Evolutionary conservation across 2,888 invertebrate species (phyloP), one percentile per base, ranked within the genome.

Genomic region (Incurvaria masculella): DNA sequence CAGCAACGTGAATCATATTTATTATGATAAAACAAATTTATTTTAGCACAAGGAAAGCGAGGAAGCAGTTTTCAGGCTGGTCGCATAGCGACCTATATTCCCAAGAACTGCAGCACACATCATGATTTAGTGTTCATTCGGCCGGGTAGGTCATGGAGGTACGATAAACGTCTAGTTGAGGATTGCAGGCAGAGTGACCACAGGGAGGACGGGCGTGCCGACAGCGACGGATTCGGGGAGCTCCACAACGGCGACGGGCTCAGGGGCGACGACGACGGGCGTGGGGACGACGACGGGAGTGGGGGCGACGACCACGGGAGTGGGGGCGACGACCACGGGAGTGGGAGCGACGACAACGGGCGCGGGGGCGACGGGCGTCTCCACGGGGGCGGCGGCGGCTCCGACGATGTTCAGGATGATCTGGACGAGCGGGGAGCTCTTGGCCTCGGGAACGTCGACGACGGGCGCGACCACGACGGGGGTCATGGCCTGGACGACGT

Each of bases 381-480:
- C 33, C 11, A n/a, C 11, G 11, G 33, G 3, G 14, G 33, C 8
- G 33, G 14, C 33, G 11, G 8, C 11, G 33, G 51, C 51, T 49
- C 39, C 47, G 48, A 55, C 52, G 55, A 58, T 50, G 53, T 57
- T 54, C 47, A 50, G 47, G 54, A 55, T 54, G 49, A 53, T 53
- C 51, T 57, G 51, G 41, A 59, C 55, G 45, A 56, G 59, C 55
- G 60, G 59, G 58, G 57, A 59, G 53, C 48, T 51, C 45, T 56
- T 52, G 52, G 56, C n/a, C n/a, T n/a, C n/a, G n/a, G n/a, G n/a
- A n/a, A n/a, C 47, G 26, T 43, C 43, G 17, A 39, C 44, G 8
- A 42, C 52, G 41, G 33, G 42, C 16, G 51, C 67, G 45, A 59
- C 52, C 56, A 55, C 58, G 20, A 27, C 43, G 44, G 43, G 23